Conservation (phyloP, 1,140 invertebrate species). For the Amyelois transitella region DNA sequence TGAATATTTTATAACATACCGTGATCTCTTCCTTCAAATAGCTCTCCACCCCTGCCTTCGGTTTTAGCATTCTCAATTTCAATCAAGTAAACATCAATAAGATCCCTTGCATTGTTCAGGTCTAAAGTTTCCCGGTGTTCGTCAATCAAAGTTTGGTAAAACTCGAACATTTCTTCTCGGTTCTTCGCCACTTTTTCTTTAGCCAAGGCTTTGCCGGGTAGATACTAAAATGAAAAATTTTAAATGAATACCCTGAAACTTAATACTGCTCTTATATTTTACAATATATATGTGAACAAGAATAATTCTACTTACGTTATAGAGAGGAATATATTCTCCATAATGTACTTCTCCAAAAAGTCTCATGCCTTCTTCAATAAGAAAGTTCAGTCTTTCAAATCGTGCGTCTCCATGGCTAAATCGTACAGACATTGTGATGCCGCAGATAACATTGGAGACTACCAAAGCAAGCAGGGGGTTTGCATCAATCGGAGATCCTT, state of each 20-base stretch:
- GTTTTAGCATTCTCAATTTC: constrained; percentile 88
- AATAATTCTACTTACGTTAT: constrained; percentile 72
- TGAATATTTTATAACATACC: constrained; percentile 76
- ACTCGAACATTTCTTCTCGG: constrained; percentile 86
- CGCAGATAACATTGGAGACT: constrained; percentile 94
- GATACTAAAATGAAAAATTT: constrained; percentile 73
- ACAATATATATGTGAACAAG: background rate
- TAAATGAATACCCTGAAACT: background rate
- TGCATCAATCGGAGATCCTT: constrained; percentile 80
- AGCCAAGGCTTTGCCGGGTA: constrained; percentile 83
- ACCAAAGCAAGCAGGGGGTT: constrained; percentile 84
- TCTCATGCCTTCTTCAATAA: constrained; percentile 92
- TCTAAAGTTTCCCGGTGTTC: constrained; percentile 86
- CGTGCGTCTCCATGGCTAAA: constrained; percentile 85
- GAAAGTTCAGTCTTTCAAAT: constrained; percentile 85
- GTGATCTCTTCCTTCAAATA: constrained; percentile 87
- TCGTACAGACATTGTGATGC: constrained; percentile 90
- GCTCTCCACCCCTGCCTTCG: constrained; percentile 79
- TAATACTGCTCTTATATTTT: no score
- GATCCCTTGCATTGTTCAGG: constrained; percentile 83
- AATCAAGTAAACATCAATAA: constrained; percentile 89
- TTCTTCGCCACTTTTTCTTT: constrained; percentile 87
- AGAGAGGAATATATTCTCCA: constrained; percentile 76
- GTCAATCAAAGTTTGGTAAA: constrained; percentile 88
- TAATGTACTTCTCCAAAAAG: constrained; percentile 88